These are phyloP conservation scores for Pollenia labialis DNA, from an alignment of 2,888 invertebrate genomes.

Conservation along the genomic window DNA sequence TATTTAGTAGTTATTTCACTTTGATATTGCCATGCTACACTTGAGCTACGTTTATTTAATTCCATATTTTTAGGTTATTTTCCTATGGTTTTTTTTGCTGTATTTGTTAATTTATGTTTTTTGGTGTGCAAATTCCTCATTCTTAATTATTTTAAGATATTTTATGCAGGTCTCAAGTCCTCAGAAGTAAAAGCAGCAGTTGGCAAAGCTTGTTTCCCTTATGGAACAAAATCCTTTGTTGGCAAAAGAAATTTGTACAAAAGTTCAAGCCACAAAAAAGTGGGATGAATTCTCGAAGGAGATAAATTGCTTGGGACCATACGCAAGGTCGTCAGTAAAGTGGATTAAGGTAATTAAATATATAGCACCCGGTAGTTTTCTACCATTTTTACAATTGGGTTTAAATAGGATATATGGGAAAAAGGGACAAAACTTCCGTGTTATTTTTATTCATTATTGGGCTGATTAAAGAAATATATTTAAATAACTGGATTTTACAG, in stretches of 20 bases:
- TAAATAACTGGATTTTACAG: neutral
- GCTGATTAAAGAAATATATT: neutral
- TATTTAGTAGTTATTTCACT: too few relatives aligned
- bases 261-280: slow-evolving; percentile 1
- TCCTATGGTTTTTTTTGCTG: neutral
- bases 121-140: neutral
- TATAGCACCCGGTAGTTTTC: too few relatives aligned
- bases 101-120: neutral
- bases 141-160: neutral
- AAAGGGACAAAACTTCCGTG: too few relatives aligned
- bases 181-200: slow-evolving; percentile 5
- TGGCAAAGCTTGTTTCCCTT: too few relatives aligned
- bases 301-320: slow-evolving; percentile 18
- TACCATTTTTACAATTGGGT: too few relatives aligned
- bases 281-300: slow-evolving; percentile 13
- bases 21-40: too few relatives aligned
- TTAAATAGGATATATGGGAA: too few relatives aligned
- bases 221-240: too few relatives aligned
- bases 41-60: too few relatives aligned
- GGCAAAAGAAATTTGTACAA: slow-evolving; percentile 18
- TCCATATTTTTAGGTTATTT: too few relatives aligned
- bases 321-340: slow-evolving; percentile 8
- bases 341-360: slow-evolving; percentile 8
- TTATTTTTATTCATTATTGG: too few relatives aligned
- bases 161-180: neutral